Conservation (phyloP, 2,113 vertebrate species). For the Synchiropus splendidus region DNA sequence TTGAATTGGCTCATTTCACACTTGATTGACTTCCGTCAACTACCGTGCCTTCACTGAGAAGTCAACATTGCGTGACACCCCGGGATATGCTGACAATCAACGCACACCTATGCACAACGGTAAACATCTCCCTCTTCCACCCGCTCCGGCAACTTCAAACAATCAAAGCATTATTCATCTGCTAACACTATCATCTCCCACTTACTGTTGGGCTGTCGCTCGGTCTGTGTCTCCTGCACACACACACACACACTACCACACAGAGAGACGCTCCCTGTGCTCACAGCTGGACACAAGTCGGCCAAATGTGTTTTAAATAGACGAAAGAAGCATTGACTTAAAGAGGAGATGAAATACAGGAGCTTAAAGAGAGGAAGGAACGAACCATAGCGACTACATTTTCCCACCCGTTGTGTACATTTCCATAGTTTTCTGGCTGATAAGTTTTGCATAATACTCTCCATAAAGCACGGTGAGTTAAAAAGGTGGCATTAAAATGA, state of each 20-base stretch:
- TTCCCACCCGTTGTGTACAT: too few species aligned
- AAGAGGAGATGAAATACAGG: slow-evolving; percentile 33
- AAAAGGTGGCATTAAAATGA: too few species aligned
- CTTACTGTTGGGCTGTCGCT: neutral
- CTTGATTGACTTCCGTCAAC: slow-evolving; percentile 13
- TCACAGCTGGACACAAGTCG: slow-evolving; percentile 37
- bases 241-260: slow-evolving; percentile 3
- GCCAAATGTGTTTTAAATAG: slow-evolving; percentile 43
- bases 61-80: slow-evolving; percentile 7
- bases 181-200: slow-evolving; percentile 10
- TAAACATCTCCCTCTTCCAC: neutral
- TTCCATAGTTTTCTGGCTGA: too few species aligned
- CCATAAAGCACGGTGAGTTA: too few species aligned
- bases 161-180: slow-evolving; percentile 25
- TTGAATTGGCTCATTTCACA: slow-evolving; percentile 25
- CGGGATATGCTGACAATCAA: slow-evolving; percentile 8
- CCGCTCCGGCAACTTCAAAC: slow-evolving; percentile 8
- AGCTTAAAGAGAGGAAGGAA: slow-evolving; percentile 20
- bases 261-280: slow-evolving; percentile 10
- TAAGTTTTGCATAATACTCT: too few species aligned
- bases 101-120: neutral
- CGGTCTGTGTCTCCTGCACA: neutral
- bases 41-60: slow-evolving; percentile 3
- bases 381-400: slow-evolving; percentile 6
- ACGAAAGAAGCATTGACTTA: slow-evolving; percentile 27